Base-by-base conservation (phyloP, 2,888 invertebrate genomes). In the Conistra vaccinii region DNA sequence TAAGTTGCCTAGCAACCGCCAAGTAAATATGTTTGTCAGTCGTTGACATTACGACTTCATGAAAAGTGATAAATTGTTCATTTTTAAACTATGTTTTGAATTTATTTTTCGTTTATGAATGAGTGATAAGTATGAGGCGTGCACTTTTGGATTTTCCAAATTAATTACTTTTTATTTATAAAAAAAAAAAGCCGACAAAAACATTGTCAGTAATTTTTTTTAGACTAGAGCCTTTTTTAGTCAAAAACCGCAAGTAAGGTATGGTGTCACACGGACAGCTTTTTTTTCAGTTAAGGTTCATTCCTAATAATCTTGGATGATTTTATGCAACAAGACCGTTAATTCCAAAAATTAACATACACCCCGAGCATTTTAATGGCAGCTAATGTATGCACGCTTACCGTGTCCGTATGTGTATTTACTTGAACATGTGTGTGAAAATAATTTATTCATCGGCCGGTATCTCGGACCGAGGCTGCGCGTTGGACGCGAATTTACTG, bases 381-480 rank as follows among this genome's bases (percentile, higher is more conserved):
- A 55, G 53, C 71, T 85, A 78, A 87, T 80, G 60, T 82, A 86
- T 83, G 85, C 72, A 61, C 75, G 63, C 74, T 78, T 83, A 80
- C 78, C 65, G 26, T 76, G 69, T 69, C 68, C 76, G 66, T 78
- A 51, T 66, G 65, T 61, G 72, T 80, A 73, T 85, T 77, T 70
- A 85, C 82, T 67, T 70, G 80, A 76, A 76, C 78, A 75, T 76
- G 73, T 81, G 72, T 81, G 73, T 60, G 75, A 85, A 83, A 85
- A 92, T 94, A 91, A 93, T 93, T 94, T 94, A 95, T 95, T 94
- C 92, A 94, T 89, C 87, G 88, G 84, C 70, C 83, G 85, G 91
- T 91, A 92, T 92, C 92, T 92, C 90, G 88, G 90, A 83, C 87
- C 83, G 81, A 84, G 87, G 86, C 78, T 73, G 81, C 86, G 90